Evolutionary conservation across 2,888 invertebrate genomes (phyloP).

Genomic region (Hermodice carunculata): DNA sequence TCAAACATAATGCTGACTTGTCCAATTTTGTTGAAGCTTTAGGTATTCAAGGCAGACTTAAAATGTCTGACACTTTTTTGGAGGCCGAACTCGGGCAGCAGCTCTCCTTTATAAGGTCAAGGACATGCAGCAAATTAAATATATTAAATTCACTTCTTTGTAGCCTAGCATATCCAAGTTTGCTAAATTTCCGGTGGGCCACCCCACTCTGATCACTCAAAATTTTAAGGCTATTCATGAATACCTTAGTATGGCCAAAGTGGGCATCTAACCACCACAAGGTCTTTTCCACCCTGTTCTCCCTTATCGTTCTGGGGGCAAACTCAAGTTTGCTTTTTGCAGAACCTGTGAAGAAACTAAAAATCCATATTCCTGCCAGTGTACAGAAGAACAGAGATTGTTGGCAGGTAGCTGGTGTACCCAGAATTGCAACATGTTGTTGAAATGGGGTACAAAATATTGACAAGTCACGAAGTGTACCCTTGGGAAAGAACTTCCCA

Average conservation of each 20-base stretch:
- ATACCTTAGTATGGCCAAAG: conserved; percentile 31
- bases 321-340: conserved; percentile 1
- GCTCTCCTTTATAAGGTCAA: conserved; percentile 39
- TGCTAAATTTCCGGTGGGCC: conserved; percentile 45
- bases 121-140: conserved; percentile 40
- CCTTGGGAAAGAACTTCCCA: conserved; percentile 48
- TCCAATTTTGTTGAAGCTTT: conserved; percentile 22
- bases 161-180: conserved; percentile 52
- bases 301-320: background rate
- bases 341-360: background rate
- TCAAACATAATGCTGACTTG: background rate
- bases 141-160: conserved; percentile 46
- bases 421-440: conserved; percentile 61
- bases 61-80: too few relatives aligned
- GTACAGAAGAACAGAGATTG: conserved; percentile 47
- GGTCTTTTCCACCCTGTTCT: background rate
- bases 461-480: conserved; percentile 60
- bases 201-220: conserved; percentile 45
- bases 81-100: too few relatives aligned
- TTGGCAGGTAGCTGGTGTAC: conserved; percentile 62
- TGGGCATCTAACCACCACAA: background rate
- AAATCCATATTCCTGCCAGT: conserved; percentile 49
- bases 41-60: conserved; percentile 41
- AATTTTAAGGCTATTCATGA: conserved; percentile 40
- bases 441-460: conserved; percentile 53